Conservation (phyloP, 2,113 vertebrate genomes). For the Amphiprion percula region DNA sequence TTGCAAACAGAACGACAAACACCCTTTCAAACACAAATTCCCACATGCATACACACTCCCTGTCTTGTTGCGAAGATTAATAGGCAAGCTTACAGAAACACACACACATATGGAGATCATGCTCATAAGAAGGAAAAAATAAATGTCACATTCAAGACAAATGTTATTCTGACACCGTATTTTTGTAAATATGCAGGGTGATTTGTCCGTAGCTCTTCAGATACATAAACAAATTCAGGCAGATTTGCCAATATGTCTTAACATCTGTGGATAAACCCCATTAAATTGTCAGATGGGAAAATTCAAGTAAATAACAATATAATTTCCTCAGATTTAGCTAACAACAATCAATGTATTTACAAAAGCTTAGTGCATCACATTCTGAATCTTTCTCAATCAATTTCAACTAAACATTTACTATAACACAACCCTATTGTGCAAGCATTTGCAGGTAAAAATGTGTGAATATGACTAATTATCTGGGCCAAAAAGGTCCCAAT, state of each 20-base stretch:
- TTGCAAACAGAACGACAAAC: constrained; percentile 1
- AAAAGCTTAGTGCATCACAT: neutral
- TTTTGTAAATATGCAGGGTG: constrained; percentile 2
- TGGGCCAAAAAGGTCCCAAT: too few species aligned
- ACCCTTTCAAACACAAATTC: constrained; percentile 7
- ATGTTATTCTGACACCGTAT: constrained; percentile 31
- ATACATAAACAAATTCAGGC: constrained; percentile 21
- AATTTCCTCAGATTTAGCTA: neutral
- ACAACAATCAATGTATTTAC: neutral
- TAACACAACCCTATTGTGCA: too few species aligned
- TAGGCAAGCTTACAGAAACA: neutral
- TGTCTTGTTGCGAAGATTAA: neutral
- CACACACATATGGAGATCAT: neutral
- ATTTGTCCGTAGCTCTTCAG: constrained; percentile 20
- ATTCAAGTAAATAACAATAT: neutral
- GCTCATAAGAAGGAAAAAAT: constrained; percentile 6
- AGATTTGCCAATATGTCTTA: constrained; percentile 18
- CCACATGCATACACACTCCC: neutral
- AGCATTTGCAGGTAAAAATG: too few species aligned
- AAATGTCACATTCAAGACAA: constrained; percentile 27
- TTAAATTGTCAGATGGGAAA: constrained; percentile 1
- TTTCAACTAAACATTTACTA: too few species aligned
- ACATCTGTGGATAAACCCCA: neutral
- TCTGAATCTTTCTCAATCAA: neutral
- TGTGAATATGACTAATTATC: too few species aligned